phyloP scores from a whole-genome alignment of 2,113 vertebrate genomes.

The Caloenas nicobarica region DNA sequence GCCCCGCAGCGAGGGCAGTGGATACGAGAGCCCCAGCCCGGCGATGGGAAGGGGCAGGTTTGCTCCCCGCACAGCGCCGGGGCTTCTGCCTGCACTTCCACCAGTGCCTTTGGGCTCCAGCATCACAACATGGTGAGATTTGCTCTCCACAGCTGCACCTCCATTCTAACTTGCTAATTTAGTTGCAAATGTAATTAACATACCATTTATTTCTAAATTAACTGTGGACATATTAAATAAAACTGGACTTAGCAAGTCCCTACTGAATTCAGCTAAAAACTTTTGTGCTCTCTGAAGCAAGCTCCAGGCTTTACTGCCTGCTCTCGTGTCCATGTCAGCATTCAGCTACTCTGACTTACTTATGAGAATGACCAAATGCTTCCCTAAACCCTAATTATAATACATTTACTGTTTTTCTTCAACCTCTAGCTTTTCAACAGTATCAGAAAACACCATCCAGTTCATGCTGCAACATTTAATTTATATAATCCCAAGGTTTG shows the following conservation, averaged over 20 bases:
- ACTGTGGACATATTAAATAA: neutral
- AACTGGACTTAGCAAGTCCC: neutral
- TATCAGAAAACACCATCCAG: neutral
- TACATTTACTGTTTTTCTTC: neutral
- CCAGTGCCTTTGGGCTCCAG: neutral
- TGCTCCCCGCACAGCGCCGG: neutral
- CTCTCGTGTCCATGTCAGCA: neutral
- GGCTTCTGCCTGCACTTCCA: neutral
- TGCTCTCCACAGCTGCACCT: neutral
- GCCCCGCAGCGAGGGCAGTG: rapidly evolving
- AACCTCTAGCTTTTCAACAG: neutral
- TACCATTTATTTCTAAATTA: neutral
- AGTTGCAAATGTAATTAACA: neutral
- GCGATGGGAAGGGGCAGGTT: neutral
- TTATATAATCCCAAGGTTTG: neutral
- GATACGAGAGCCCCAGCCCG: rapidly evolving
- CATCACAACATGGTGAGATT: neutral
- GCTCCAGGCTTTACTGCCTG: neutral
- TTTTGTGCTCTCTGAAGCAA: neutral
- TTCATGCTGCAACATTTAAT: neutral
- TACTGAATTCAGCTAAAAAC: neutral
- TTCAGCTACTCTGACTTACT: neutral
- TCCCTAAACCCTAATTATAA: neutral
- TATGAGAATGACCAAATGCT: neutral
- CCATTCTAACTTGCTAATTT: neutral